phyloP scores from a whole-genome alignment of 2,888 invertebrate genomes.

The Sturmia bella region DNA sequence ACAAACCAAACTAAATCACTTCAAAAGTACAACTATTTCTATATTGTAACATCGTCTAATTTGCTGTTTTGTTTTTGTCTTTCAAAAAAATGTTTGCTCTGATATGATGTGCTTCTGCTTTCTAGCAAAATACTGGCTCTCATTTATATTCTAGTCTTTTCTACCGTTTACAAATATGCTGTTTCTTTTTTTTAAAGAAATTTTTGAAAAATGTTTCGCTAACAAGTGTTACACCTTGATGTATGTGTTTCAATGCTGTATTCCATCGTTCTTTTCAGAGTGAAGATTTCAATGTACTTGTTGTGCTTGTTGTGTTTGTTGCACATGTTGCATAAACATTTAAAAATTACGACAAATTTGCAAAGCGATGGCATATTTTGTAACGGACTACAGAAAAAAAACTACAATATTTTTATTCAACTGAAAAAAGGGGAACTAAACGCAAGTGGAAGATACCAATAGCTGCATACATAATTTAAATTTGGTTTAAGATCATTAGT shows the following conservation, averaged over 20 bases:
- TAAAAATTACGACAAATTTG: slow-evolving; percentile 65
- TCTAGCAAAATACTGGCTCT: too few relatives aligned
- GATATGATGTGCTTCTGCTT: too few relatives aligned
- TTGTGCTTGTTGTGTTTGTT: slow-evolving; percentile 42
- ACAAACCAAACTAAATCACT: too few relatives aligned
- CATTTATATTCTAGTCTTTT: too few relatives aligned
- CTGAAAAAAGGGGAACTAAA: background rate
- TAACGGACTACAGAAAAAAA: slow-evolving; percentile 26
- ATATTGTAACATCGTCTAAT: too few relatives aligned
- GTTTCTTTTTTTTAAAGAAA: slow-evolving; percentile 16
- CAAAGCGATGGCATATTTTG: slow-evolving; percentile 66
- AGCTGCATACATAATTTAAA: too few relatives aligned
- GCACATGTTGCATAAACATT: slow-evolving; percentile 31
- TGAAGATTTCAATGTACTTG: slow-evolving; percentile 51
- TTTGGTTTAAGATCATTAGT: too few relatives aligned
- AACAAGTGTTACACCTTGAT: slow-evolving; percentile 68
- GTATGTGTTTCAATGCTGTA: slow-evolving; percentile 54
- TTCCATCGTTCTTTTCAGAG: slow-evolving; percentile 47
- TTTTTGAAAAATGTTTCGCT: slow-evolving; percentile 27
- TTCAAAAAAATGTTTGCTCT: too few relatives aligned
- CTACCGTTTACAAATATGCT: slow-evolving; percentile 4
- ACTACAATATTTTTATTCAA: slow-evolving; percentile 1
- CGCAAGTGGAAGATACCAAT: background rate
- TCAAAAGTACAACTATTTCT: too few relatives aligned
- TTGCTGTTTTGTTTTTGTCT: too few relatives aligned